Evolutionary conservation across 2,797 vertebrate species (phyloP).

Genomic region (Enteromius anoplus): DNA sequence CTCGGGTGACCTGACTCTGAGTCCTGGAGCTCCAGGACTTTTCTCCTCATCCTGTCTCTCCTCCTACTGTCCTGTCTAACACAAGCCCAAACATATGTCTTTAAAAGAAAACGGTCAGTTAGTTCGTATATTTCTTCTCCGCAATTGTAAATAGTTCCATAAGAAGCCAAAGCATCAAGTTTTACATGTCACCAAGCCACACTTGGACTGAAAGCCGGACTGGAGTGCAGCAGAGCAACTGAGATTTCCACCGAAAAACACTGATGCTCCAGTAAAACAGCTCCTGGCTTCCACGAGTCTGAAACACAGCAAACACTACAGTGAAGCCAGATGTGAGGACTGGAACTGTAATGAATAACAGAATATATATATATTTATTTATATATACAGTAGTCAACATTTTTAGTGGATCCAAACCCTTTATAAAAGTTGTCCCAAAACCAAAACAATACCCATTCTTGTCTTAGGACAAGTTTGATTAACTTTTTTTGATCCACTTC

Average conservation of each 20-base stretch:
- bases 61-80: conserved; percentile 5
- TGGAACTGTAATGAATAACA: not conserved
- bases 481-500: no score
- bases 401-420: no score
- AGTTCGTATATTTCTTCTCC: conserved; percentile 18
- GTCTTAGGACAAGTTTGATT: no score
- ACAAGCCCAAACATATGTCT: not conserved
- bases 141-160: not conserved
- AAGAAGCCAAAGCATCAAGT: conserved; percentile 26
- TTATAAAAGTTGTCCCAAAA: no score
- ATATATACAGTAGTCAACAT: no score
- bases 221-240: not conserved
- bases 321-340: not conserved
- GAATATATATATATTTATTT: no score
- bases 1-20: not conserved
- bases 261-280: not conserved
- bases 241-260: conserved; percentile 4
- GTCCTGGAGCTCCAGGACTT: not conserved
- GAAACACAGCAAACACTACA: not conserved
- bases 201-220: not conserved
- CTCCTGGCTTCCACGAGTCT: not conserved
- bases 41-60: not conserved
- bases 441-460: no score
- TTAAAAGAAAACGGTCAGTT: not conserved
- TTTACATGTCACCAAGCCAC: not conserved